A percentile compares a stretch with the other conserved stretches of the same genome.
Evolutionary conservation across 2,888 invertebrate species (phyloP).

Genomic region (Lymantria dispar): DNA sequence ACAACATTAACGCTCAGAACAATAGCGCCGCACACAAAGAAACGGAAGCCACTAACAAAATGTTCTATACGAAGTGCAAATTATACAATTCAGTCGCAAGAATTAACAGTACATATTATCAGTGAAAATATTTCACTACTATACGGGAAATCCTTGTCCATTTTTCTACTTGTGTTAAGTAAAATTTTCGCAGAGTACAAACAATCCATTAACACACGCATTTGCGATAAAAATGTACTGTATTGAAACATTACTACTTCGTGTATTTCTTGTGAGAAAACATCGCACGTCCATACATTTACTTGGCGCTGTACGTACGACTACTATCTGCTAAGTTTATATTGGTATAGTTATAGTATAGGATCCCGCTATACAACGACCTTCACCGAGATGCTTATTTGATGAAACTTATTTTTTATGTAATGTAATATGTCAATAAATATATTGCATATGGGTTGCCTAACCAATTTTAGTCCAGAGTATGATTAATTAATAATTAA

Average conservation of each 20-base stretch:
- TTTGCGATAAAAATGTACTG: slow-evolving; percentile 25
- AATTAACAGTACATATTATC: slow-evolving; percentile 12
- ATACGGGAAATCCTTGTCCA: slow-evolving; percentile 6
- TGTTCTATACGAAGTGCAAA: slow-evolving; percentile 41
- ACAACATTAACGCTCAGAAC: slow-evolving; percentile 79
- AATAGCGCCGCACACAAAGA: slow-evolving; percentile 73
- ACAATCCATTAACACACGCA: slow-evolving; percentile 25
- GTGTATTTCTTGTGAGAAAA: slow-evolving; percentile 16
- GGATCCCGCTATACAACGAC: no score
- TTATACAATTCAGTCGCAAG: background rate
- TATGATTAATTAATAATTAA: no score
- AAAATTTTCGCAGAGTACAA: slow-evolving; percentile 24
- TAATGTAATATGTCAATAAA: no score
- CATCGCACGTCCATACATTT: slow-evolving; percentile 6
- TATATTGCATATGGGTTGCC: no score
- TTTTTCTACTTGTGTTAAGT: slow-evolving; percentile 17
- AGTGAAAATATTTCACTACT: slow-evolving; percentile 11
- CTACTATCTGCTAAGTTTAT: slow-evolving; percentile 1
- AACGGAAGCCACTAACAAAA: slow-evolving; percentile 58
- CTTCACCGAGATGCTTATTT: no score
- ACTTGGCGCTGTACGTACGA: slow-evolving; percentile 1
- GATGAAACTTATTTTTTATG: no score
- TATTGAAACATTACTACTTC: slow-evolving; percentile 19
- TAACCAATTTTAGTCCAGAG: no score
- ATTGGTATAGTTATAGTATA: background rate